phyloP scores from a whole-genome alignment of 2,888 invertebrate genomes.

The Dione juno region DNA sequence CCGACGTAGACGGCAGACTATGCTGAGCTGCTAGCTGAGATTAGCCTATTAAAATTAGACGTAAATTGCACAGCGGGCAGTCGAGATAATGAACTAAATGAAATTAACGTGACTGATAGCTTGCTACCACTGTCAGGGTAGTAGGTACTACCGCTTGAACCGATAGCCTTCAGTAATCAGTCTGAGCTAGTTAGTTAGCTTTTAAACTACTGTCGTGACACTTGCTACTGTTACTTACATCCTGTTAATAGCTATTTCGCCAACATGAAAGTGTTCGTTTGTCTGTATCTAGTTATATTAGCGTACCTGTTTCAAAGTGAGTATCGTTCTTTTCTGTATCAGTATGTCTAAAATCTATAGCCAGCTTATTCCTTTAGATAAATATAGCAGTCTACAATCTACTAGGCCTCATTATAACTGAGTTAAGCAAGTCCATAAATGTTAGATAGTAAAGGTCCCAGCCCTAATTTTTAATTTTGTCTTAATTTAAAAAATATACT shows the following conservation, averaged over 20 bases:
- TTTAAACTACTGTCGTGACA: background rate
- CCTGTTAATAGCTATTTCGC: background rate
- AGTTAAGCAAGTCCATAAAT: no score
- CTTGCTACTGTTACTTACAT: background rate
- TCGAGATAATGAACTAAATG: background rate
- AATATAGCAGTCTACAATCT: no score
- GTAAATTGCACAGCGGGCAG: background rate
- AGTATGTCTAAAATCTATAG: no score
- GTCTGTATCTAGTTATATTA: slow-evolving; percentile 2
- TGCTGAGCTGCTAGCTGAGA: no score
- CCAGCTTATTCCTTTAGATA: no score
- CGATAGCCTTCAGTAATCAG: background rate
- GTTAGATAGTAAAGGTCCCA: no score
- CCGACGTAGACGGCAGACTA: no score
- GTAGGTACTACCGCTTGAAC: no score
- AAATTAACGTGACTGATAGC: slow-evolving; percentile 4
- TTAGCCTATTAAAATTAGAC: no score
- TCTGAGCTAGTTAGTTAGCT: background rate
- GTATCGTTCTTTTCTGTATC: background rate
- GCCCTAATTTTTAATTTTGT: no score
- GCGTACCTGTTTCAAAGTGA: slow-evolving; percentile 2
- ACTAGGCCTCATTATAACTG: no score
- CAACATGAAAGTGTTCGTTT: slow-evolving; percentile 8
- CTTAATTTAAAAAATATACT: no score
- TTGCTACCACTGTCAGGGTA: background rate